Base-by-base conservation (phyloP, 2,113 vertebrate genomes). In the Addax nasomaculatus region DNA sequence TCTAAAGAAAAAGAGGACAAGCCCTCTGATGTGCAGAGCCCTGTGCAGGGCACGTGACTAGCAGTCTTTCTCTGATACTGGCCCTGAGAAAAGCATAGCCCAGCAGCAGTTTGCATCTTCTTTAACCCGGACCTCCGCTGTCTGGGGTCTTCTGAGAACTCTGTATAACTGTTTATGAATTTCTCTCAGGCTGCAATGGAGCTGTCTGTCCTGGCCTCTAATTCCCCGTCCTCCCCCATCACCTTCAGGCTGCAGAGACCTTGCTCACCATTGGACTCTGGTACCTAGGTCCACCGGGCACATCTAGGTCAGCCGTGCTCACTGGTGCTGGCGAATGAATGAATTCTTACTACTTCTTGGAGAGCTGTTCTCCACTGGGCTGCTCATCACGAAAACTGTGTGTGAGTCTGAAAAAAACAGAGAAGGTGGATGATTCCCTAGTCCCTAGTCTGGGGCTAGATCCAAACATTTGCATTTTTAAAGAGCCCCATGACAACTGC, bases 391-490 rank as follows among this genome's bases (percentile, higher is more conserved):
- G 10, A 29, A 15, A 94, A n/a, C 30, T 10, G 7, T 47, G 23
- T 76, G 30, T 86, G 45, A 57, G 27, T n/a, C 53, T 76, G 78
- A 39, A 89, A 39, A 67, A 78, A 57, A 78, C 33, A 70, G 80
- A 30, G 17, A 45, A 88, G n/a, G 51, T 13, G 1, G 6, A 5
- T 43, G n/a, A 12, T 39, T 53, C 29, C 39, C 67, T 27, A 70
- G 19, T 90, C 45, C 49, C 13, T 49, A 49, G 47, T 49, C 47
- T 49, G 47, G 21, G 12, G 7, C 64, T 36, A 13, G 33, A 64
- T 91, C 49, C 55, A 93, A 64, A 62, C 39, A 47, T n/a, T 79
- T 90, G 2, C 7, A 51, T 45, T 96, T 85, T 92, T 73, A 91
- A 70, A 91, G 79, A 86, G 51, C 13, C 47, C 39, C 49, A 25